Conservation (phyloP, 2,797 vertebrate genomes). For the Enteromius viviparus region DNA sequence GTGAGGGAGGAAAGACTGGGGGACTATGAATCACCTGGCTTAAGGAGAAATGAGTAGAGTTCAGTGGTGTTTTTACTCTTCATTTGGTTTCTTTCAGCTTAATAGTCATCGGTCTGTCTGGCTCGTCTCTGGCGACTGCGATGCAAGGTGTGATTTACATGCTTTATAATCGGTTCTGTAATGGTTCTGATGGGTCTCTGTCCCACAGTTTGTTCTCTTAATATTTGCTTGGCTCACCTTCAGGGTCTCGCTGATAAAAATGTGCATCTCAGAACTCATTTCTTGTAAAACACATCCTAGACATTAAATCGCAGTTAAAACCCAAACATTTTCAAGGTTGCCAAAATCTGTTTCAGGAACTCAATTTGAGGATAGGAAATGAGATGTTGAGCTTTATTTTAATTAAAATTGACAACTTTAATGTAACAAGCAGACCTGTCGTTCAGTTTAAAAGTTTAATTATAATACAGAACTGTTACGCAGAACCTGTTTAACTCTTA, state of each 20-base stretch:
- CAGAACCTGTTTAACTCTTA: neutral
- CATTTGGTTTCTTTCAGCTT: conserved; percentile 52
- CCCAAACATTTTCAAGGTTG: conserved; percentile 6
- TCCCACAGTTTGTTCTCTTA: conserved; percentile 50
- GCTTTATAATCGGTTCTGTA: conserved; percentile 40
- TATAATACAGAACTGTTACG: neutral
- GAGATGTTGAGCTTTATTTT: neutral
- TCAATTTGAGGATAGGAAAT: neutral
- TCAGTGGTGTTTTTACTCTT: conserved; percentile 43
- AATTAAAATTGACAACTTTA: neutral
- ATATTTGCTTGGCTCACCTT: conserved; percentile 36
- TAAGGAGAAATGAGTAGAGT: conserved; percentile 10
- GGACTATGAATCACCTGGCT: conserved; percentile 63
- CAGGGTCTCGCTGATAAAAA: conserved; percentile 36
- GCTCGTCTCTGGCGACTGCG: conserved; percentile 32
- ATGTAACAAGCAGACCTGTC: neutral
- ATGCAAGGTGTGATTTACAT: conserved; percentile 54
- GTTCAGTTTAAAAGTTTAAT: neutral
- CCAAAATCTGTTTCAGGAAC: conserved; percentile 23
- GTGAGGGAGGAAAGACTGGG: conserved; percentile 62
- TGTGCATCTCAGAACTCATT: conserved; percentile 27
- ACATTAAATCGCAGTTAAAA: conserved; percentile 34
- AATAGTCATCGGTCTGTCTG: conserved; percentile 54
- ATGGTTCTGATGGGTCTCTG: conserved; percentile 36
- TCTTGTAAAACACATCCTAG: conserved; percentile 25